A percentile compares a stretch with the other conserved stretches of the same genome.
These are phyloP conservation scores for Nicator chloris DNA, from an alignment of 2,113 vertebrate genomes.

Conservation along the genomic window DNA sequence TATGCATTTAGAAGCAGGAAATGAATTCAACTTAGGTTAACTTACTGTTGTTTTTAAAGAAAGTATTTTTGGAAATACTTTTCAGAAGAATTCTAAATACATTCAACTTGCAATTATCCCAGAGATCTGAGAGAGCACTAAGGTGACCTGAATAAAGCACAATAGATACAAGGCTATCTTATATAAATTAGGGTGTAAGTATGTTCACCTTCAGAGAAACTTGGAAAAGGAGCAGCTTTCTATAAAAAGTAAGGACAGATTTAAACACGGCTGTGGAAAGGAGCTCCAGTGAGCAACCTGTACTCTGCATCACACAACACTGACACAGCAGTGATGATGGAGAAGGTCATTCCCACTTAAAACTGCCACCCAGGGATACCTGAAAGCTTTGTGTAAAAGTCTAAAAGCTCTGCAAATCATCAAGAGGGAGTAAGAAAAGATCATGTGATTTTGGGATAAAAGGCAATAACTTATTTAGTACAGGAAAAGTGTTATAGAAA, in stretches of 20 bases:
- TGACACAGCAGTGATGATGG: not conserved
- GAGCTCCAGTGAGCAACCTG: not conserved
- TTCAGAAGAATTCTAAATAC: not conserved
- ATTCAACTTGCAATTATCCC: not conserved
- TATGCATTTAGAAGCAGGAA: not conserved
- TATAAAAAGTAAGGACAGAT: constrained; percentile 41
- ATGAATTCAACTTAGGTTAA: not conserved
- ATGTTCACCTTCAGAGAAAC: constrained; percentile 13
- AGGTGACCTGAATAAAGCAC: constrained; percentile 19
- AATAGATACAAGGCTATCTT: not conserved
- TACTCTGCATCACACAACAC: not conserved
- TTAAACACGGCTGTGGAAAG: not conserved
- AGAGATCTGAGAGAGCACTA: not conserved
- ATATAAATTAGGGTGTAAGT: not conserved
- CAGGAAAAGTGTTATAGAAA: not conserved
- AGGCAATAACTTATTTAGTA: not conserved
- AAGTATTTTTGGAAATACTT: not conserved
- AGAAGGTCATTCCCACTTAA: not conserved
- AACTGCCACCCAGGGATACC: not conserved
- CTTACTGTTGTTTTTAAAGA: not conserved
- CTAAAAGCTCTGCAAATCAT: not conserved
- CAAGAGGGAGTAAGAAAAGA: not conserved
- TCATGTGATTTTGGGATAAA: not conserved
- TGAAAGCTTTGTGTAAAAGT: not conserved
- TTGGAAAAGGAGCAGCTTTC: constrained; percentile 1